phyloP scores from a whole-genome alignment of 2,888 invertebrate species.

The Allacma fusca region DNA sequence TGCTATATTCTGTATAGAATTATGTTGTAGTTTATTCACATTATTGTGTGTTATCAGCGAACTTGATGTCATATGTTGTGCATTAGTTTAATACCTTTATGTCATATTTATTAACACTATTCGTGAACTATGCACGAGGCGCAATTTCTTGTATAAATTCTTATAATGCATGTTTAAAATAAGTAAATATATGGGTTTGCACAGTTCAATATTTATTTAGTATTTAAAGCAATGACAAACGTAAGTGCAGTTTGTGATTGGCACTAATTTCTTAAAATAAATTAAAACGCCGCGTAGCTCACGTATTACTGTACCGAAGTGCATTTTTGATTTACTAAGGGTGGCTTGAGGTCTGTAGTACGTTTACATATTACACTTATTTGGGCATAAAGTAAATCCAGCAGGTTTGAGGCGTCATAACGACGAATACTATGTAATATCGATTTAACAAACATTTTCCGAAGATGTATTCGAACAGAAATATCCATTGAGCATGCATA shows the following conservation, averaged over 20 bases:
- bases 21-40: too few species aligned
- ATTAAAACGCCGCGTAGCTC: neutral
- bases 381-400: too few species aligned
- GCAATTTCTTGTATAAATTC: neutral
- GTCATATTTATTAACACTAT: too few species aligned
- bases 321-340: too few species aligned
- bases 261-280: constrained; percentile 25
- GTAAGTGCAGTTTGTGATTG: neutral
- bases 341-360: too few species aligned
- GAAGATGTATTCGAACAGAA: neutral
- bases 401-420: neutral
- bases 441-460: neutral
- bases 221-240: neutral
- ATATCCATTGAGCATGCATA: neutral
- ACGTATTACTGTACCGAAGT: neutral
- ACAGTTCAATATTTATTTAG: neutral
- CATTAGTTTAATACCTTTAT: too few species aligned
- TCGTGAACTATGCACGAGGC: too few species aligned
- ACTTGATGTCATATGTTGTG: too few species aligned
- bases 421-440: neutral
- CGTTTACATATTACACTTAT: too few species aligned
- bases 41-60: too few species aligned
- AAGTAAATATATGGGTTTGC: neutral
- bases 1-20: too few species aligned
- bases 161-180: neutral